phyloP scores from a whole-genome alignment of 2,113 vertebrate genomes.

The Falco punctatus region DNA sequence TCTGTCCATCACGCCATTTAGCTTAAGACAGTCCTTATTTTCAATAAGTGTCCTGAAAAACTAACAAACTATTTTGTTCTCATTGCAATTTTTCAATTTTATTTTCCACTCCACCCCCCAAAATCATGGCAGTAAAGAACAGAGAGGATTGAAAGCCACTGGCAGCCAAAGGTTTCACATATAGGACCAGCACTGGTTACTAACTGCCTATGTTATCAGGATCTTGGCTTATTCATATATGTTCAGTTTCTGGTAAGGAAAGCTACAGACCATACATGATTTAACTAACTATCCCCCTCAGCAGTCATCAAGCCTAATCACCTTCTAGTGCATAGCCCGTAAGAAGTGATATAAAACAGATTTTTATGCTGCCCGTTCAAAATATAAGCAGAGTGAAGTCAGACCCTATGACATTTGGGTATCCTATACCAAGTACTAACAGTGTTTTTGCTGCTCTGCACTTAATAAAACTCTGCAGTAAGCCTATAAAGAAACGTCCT shows the following conservation, averaged over 20 bases:
- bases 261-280: neutral
- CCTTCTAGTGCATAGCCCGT: neutral
- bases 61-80: neutral
- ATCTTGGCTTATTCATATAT: neutral
- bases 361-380: neutral
- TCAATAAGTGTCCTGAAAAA: neutral
- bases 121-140: neutral
- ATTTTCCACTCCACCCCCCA: neutral
- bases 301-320: neutral
- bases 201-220: neutral
- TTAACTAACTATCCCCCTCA: neutral
- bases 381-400: neutral
- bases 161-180: neutral
- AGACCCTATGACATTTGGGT: neutral
- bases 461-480: neutral
- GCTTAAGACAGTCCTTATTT: neutral
- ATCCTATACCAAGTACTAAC: neutral
- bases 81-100: neutral
- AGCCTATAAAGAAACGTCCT: neutral
- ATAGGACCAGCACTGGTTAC: neutral
- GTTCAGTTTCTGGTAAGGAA: neutral
- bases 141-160: neutral
- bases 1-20: neutral
- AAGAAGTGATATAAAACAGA: neutral
- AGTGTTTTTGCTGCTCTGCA: neutral